Evolutionary conservation across 2,797 vertebrate species (phyloP).

Genomic region (Etheostoma nigrum): DNA sequence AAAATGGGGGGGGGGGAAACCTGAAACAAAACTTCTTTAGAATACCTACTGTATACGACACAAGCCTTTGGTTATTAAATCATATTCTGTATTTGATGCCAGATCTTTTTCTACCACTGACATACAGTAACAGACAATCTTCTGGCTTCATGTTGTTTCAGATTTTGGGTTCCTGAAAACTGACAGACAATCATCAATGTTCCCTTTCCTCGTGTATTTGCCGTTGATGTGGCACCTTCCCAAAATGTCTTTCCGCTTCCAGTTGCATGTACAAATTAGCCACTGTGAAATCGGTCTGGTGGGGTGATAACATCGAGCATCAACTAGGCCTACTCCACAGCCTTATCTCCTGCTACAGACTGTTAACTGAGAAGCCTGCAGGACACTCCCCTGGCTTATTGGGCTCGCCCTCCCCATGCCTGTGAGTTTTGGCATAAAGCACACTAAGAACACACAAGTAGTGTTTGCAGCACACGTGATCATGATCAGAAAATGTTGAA

Average conservation of each 20-base stretch:
- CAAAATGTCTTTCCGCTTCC: conserved; percentile 13
- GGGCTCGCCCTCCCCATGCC: not conserved
- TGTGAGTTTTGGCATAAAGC: not conserved
- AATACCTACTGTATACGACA: not conserved
- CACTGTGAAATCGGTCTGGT: conserved; percentile 48
- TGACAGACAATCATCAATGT: not conserved
- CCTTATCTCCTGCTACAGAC: conserved; percentile 32
- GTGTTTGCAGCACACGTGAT: not conserved
- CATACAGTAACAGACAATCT: not conserved
- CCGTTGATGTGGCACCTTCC: conserved; percentile 9
- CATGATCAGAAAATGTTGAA: not conserved
- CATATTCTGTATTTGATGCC: not conserved
- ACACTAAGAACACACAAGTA: not conserved
- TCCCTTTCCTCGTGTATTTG: not conserved
- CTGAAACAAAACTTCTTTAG: not conserved
- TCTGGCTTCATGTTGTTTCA: not conserved
- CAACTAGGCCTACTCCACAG: not conserved
- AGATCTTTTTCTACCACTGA: not conserved
- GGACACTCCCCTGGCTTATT: not conserved
- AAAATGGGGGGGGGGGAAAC: not conserved
- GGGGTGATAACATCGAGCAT: conserved; percentile 3
- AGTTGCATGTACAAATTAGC: conserved; percentile 8
- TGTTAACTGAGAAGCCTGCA: conserved; percentile 4
- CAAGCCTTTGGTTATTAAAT: not conserved
- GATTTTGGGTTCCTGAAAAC: not conserved